phyloP scores from a whole-genome alignment of 2,113 vertebrate species.

The Chaetura pelagica region DNA sequence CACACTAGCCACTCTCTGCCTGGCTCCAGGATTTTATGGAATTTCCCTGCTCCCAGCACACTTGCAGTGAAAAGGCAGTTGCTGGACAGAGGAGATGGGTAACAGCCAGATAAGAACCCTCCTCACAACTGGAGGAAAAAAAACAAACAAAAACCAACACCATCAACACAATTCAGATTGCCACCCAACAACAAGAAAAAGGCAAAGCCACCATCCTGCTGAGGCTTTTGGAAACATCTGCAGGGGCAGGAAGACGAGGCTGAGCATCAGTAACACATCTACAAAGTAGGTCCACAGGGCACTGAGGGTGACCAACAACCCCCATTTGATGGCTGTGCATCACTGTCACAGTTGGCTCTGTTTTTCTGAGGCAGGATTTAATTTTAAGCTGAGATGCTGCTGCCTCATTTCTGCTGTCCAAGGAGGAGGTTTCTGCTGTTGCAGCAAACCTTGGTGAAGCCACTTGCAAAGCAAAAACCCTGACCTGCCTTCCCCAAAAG shows the following conservation, averaged over 20 bases:
- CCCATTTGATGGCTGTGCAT: rapidly evolving
- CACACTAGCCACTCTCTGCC: background rate
- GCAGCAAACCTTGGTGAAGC: background rate
- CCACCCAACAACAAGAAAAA: background rate
- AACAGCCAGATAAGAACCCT: rapidly evolving
- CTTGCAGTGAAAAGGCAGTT: background rate
- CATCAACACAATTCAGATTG: background rate
- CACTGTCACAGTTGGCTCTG: rapidly evolving
- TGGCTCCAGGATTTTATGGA: background rate
- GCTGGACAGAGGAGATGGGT: background rate
- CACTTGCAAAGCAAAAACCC: background rate
- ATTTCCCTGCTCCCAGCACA: background rate
- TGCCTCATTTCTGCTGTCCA: background rate
- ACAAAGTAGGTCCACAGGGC: background rate
- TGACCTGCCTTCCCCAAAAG: background rate
- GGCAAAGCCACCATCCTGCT: background rate
- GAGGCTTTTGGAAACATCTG: background rate
- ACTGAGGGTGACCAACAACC: background rate
- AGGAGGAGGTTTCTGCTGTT: background rate
- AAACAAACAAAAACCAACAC: too few relatives aligned
- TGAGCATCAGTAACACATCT: background rate
- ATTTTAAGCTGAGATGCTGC: background rate
- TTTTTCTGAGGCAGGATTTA: background rate
- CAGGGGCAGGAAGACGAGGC: background rate
- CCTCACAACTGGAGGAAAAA: background rate